Conservation (phyloP, 2,888 invertebrate species). For the Heliconius aoede region DNA sequence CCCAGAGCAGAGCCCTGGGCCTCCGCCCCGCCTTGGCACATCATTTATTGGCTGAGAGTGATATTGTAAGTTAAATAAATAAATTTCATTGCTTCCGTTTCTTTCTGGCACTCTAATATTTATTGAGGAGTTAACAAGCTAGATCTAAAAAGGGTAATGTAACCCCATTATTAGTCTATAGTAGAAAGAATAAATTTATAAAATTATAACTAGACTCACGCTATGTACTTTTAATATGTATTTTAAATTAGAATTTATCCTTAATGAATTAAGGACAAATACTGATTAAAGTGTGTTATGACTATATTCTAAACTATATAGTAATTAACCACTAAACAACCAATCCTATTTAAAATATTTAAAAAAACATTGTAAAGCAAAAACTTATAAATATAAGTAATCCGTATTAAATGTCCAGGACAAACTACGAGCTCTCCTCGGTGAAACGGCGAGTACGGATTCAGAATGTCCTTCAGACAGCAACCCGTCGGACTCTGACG, state of each 20-base stretch:
- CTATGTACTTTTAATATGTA: neutral
- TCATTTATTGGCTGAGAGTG: conserved; percentile 83
- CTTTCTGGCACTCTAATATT: no score
- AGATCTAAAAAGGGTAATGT: no score
- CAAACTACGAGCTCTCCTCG: conserved; percentile 75
- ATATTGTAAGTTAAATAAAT: conserved; percentile 66
- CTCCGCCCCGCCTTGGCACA: conserved; percentile 91
- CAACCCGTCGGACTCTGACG: conserved; percentile 76
- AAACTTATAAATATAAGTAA: no score
- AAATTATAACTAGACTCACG: no score
- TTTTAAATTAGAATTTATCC: neutral
- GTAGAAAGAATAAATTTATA: no score
- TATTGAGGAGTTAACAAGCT: no score
- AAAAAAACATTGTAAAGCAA: no score
- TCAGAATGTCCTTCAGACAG: conserved; percentile 78
- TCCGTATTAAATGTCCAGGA: conserved; percentile 59
- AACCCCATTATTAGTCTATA: no score
- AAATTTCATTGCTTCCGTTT: neutral
- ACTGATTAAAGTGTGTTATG: no score
- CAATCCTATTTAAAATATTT: no score
- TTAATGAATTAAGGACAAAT: neutral
- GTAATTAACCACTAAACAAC: no score
- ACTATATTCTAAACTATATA: no score
- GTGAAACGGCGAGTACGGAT: conserved; percentile 75
- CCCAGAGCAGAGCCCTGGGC: conserved; percentile 93